Conservation (phyloP, 2,797 vertebrate genomes). For the Pelodytes ibericus region DNA sequence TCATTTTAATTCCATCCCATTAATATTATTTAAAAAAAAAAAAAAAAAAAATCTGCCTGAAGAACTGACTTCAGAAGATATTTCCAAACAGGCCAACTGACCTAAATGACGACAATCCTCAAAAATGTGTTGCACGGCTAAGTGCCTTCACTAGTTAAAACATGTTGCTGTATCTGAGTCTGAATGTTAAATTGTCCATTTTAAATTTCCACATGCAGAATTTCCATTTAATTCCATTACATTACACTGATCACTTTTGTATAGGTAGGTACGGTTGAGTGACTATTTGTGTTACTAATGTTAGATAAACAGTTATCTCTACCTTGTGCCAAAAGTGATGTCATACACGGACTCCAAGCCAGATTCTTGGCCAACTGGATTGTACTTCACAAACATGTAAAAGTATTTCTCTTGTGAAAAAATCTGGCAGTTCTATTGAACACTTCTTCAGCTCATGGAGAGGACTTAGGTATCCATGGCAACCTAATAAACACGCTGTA, state of each 20-base stretch:
- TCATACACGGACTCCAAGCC: conserved; percentile 83
- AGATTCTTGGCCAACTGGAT: conserved; percentile 82
- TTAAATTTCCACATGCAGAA: neutral
- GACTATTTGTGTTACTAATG: conserved; percentile 36
- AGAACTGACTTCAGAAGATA: neutral
- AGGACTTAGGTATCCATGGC: conserved; percentile 87
- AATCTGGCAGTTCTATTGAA: conserved; percentile 78
- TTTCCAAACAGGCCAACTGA: neutral
- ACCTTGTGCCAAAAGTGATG: conserved; percentile 91
- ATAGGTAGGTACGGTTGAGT: conserved; percentile 25
- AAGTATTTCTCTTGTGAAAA: conserved; percentile 92
- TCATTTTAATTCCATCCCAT: too few species aligned
- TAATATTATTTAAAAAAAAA: too few species aligned
- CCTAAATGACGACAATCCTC: neutral
- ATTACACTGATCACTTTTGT: conserved; percentile 23
- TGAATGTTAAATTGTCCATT: conserved; percentile 1
- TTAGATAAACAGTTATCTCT: conserved; percentile 79
- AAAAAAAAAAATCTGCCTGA: neutral
- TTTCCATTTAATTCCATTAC: neutral
- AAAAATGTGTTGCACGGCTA: neutral
- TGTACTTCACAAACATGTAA: conserved; percentile 87
- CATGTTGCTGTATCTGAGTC: neutral
- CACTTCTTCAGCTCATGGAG: conserved; percentile 81
- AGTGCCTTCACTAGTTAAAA: neutral
- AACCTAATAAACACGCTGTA: conserved; percentile 91